Evolutionary conservation across 2,888 invertebrate genomes (phyloP).

Genomic region (Germaria angustata): DNA sequence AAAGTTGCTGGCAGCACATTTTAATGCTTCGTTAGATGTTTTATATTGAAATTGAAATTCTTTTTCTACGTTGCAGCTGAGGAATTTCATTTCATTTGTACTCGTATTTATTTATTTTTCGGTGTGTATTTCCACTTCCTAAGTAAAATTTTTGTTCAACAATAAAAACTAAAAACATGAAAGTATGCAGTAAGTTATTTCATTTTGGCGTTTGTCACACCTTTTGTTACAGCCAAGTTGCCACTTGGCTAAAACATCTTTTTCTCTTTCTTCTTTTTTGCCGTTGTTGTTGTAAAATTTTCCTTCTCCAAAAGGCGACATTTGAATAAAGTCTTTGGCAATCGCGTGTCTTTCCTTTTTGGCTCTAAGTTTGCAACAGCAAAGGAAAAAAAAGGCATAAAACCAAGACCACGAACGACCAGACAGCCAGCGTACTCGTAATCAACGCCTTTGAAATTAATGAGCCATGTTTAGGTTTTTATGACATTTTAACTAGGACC

Average conservation of each 20-base stretch:
- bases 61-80: constrained; percentile 53
- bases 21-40: constrained; percentile 63
- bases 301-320: constrained; percentile 18
- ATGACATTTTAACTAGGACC: constrained; percentile 80
- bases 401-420: constrained; percentile 30
- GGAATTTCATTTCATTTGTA: constrained; percentile 63
- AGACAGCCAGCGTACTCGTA: constrained; percentile 54
- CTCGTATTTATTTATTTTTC: constrained; percentile 29
- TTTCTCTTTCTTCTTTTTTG: constrained; percentile 25
- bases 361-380: neutral
- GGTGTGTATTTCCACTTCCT: constrained; percentile 24
- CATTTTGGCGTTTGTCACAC: constrained; percentile 74
- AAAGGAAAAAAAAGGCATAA: constrained; percentile 1
- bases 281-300: neutral
- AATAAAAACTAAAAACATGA: constrained; percentile 35
- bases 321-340: constrained; percentile 68
- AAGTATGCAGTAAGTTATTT: constrained; percentile 67
- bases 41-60: constrained; percentile 60
- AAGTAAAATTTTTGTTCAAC: constrained; percentile 40
- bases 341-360: constrained; percentile 42
- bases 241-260: constrained; percentile 34
- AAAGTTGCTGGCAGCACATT: constrained; percentile 54
- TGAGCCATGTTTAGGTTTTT: constrained; percentile 80
- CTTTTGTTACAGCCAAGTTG: constrained; percentile 75
- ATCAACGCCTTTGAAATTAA: constrained; percentile 77